These are phyloP conservation scores for Campylomormyrus numenius DNA, from an alignment of 2,113 vertebrate species.

Conservation along the genomic window DNA sequence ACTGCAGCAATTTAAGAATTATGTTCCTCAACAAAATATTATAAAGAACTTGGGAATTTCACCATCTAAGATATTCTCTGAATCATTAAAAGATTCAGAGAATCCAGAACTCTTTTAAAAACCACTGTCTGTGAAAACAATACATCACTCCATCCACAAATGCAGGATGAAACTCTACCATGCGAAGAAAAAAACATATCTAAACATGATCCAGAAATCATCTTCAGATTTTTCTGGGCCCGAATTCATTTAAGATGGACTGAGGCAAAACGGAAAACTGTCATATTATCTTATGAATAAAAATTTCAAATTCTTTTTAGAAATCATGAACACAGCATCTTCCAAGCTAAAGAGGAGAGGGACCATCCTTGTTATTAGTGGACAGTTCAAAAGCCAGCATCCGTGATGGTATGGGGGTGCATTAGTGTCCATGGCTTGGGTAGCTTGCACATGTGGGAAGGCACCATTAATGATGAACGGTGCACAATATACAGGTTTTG, in stretches of 20 bases:
- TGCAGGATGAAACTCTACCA: too few species aligned
- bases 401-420: not conserved
- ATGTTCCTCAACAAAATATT: not conserved
- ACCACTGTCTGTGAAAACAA: too few species aligned
- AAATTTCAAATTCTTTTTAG: not conserved
- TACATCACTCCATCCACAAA: too few species aligned
- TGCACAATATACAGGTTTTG: not conserved
- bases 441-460: not conserved
- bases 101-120: not conserved
- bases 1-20: not conserved
- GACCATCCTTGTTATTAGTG: too few species aligned
- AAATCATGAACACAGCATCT: too few species aligned
- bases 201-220: too few species aligned
- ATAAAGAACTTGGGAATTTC: not conserved
- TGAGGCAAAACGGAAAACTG: not conserved
- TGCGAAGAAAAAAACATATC: too few species aligned
- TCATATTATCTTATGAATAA: not conserved
- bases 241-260: not conserved
- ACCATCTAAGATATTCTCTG: not conserved
- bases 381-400: not conserved
- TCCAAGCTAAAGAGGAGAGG: too few species aligned
- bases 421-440: not conserved
- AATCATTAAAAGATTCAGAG: not conserved
- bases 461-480: not conserved
- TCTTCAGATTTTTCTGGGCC: too few species aligned